Base-by-base conservation (phyloP, 2,113 vertebrate species). In the Muntiacus reevesi region DNA sequence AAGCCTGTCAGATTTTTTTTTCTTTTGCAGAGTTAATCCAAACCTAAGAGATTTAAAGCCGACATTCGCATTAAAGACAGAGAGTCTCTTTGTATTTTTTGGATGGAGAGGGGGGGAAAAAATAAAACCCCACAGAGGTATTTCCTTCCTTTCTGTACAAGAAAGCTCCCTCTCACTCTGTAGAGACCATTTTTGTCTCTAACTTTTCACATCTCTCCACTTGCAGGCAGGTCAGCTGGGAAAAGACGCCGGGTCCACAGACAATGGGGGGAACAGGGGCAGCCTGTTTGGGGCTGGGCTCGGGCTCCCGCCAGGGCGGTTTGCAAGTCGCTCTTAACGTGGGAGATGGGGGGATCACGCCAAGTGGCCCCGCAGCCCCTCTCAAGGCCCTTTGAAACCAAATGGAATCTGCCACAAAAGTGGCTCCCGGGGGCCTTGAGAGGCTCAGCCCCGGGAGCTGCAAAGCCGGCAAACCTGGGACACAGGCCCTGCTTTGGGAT, bases 1-100 rank as follows among this genome's bases (percentile, higher is more conserved):
- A 99, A 99, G 99, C 98, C 99, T 99, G 98, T 99, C 99, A 99
- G 99, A 99, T 99, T 99, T 99, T 98, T 97, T 98, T 96, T 95
- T 94, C 98, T 98, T 98, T 98, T 98, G 98, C 98, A 97, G 99
- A 99, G 99, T 99, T 99, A 99, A 99, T 99, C 99, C 98, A 99
- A 99, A 99, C 98, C 99, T 99, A 99, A 99, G 98, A 99, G 99
- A 99, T 99, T 99, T 99, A 99, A 99, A 99, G 99, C 99, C 95
- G 98, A 99, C 99, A 99, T 98, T 98, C 97, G 98, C 98, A 98
- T 98, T 99, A 98, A 99, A 98, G 98, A 99, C 99, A 99, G 98
- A 99, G 98, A 98, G 98, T 98, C 98, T 98, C 99, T 99, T 99
- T 99, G 99, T 99, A 97, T 98, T 98, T 98, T 99, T 99, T 99